Percentiles rank a stretch among this genome's conserved stretches.
Conservation (phyloP, 2,888 invertebrate species). For the Agonum fuliginosum region DNA sequence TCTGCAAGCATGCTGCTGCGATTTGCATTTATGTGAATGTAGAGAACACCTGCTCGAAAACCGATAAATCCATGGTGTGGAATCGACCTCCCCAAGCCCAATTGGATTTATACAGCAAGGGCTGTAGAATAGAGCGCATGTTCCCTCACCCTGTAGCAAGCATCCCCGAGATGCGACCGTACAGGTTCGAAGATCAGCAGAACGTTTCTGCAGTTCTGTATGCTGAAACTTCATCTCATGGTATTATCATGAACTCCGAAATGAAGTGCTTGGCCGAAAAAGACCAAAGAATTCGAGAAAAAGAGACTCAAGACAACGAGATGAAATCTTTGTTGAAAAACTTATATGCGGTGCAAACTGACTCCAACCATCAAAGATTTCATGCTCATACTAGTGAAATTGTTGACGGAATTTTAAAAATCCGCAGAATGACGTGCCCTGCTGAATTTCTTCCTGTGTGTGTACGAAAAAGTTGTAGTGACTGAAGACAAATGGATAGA, state of each 20-base stretch:
- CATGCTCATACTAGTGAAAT: neutral
- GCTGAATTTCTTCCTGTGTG: neutral
- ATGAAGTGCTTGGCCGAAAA: neutral
- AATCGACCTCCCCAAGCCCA: conserved; percentile 48
- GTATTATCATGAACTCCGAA: neutral
- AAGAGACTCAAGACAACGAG: neutral
- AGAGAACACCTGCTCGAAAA: conserved; percentile 55
- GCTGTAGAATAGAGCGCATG: conserved; percentile 12
- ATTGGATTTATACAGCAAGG: conserved; percentile 55
- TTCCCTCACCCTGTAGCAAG: neutral
- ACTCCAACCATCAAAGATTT: neutral
- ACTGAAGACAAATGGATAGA: conserved; percentile 47
- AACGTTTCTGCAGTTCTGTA: neutral
- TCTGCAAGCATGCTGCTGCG: conserved; percentile 59
- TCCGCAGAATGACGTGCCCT: neutral
- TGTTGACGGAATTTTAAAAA: neutral
- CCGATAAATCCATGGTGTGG: conserved; percentile 57
- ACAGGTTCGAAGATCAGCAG: neutral
- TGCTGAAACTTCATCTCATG: neutral
- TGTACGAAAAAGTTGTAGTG: conserved; percentile 12
- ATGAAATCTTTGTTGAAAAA: neutral
- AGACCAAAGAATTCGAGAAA: neutral
- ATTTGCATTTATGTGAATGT: conserved; percentile 56
- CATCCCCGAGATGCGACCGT: neutral
- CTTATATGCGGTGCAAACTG: neutral